Evolutionary conservation across 2,888 invertebrate species (phyloP), one percentile per base, ranked within the genome.

Genomic region (Apodemia mormo): DNA sequence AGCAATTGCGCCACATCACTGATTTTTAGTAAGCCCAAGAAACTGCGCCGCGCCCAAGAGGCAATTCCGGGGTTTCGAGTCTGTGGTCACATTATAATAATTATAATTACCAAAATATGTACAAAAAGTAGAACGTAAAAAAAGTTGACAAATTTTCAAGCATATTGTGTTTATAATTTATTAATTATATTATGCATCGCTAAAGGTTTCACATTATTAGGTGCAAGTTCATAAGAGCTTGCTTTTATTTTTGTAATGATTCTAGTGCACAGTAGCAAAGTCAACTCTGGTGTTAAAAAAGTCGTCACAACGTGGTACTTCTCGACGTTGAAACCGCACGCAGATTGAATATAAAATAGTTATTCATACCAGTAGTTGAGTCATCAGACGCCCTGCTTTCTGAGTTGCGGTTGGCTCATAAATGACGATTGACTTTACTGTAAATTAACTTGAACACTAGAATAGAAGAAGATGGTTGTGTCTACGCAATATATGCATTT

Each of bases 311-410:
- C 83, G 81, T 80, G 80, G 79, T 78, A 77, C 82, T 14, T 82
- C 82, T 79, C 79, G 78, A 81, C 81, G 79, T 78, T 78, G 79
- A 76, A 76, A 73, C 77, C 79, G 79, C 77, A 85, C 88, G 86
- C 81, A 81, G 78, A 82, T 82, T 87, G 90, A 88, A 91, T 91
- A 83, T 82, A 82, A 84, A 92, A 84, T 84, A 80, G 79, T 76
- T 80, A 80, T 85, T 86, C 84, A 84, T 85, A 82, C 81, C 83
- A 82, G 78, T 71, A 79, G 86, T 85, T 91, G 91, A 92, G 85
- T 92, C 92, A 89, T 78, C 77, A 80, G 61, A 73, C 81, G 79
- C 79, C 81, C 81, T 77, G 81, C 82, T 87, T 85, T 87, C 84
- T 80, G 80, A 76, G 76, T 81, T 71, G 61, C 61, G 12, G 61